Evolutionary conservation across 1,140 invertebrate genomes (phyloP).

Genomic region (Hyles euphorbiae): DNA sequence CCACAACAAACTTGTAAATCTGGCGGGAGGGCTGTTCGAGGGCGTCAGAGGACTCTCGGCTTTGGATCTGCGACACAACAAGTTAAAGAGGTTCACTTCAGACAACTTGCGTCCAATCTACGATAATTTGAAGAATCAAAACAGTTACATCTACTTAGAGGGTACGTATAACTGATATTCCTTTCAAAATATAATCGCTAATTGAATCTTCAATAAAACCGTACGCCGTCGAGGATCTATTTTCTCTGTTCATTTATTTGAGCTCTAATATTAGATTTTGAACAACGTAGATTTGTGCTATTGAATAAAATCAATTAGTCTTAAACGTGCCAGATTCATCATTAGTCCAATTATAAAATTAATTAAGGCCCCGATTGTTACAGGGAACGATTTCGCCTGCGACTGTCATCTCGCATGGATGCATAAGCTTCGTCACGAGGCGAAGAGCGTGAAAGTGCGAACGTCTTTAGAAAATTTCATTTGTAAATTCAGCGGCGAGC

Average conservation of each 20-base stretch:
- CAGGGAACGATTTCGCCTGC: conserved; percentile 87
- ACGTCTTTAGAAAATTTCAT: conserved; percentile 79
- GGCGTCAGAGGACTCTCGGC: conserved; percentile 80
- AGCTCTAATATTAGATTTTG: background rate
- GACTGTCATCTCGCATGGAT: conserved; percentile 88
- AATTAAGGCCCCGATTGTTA: conserved; percentile 51
- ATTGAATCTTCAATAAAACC: no score
- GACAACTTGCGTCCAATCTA: conserved; percentile 84
- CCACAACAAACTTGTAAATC: conserved; percentile 82
- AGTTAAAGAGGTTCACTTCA: conserved; percentile 82
- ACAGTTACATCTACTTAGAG: conserved; percentile 83
- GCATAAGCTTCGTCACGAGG: conserved; percentile 83
- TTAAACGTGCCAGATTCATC: conserved; percentile 22
- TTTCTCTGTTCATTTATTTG: no score
- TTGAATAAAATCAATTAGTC: conserved; percentile 31
- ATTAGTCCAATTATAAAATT: conserved; percentile 42
- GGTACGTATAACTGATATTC: conserved; percentile 76
- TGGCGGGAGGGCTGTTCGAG: conserved; percentile 80
- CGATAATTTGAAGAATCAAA: conserved; percentile 81
- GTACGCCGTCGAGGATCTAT: no score
- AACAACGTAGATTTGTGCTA: conserved; percentile 14
- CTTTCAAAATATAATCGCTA: background rate
- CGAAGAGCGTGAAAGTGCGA: conserved; percentile 80
- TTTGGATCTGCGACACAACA: conserved; percentile 84
- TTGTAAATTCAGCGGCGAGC: conserved; percentile 56